These are phyloP conservation scores for Sarcophaga bullata DNA, from an alignment of 1,140 invertebrate species.

Conservation along the genomic window DNA sequence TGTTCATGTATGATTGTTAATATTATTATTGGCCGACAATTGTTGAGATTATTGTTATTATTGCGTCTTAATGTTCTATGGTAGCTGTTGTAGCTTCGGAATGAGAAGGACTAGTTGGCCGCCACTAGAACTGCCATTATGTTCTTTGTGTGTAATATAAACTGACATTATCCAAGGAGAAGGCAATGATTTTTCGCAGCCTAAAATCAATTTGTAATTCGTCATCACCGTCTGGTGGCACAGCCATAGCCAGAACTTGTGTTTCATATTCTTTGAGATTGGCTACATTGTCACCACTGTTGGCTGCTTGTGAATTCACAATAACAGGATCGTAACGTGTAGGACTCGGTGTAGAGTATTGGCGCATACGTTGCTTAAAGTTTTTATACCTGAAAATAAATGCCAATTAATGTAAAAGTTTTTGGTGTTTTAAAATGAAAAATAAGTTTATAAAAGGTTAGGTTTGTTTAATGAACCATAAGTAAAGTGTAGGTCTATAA, in stretches of 20 bases:
- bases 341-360: conserved; percentile 74
- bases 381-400: conserved; percentile 74
- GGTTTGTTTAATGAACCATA: not conserved
- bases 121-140: conserved; percentile 65
- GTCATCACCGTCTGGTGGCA: conserved; percentile 81
- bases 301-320: conserved; percentile 70
- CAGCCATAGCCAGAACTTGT: conserved; percentile 90
- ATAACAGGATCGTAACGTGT: conserved; percentile 82
- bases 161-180: conserved; percentile 85
- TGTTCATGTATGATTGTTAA: conserved; percentile 64
- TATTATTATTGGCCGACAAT: conserved; percentile 67
- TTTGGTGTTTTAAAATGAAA: not conserved
- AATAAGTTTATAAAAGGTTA: not conserved
- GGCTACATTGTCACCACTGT: conserved; percentile 60
- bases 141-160: conserved; percentile 84
- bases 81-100: conserved; percentile 82
- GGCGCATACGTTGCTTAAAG: conserved; percentile 80
- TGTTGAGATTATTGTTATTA: conserved; percentile 68
- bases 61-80: conserved; percentile 71
- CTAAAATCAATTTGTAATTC: conserved; percentile 84
- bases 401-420: too few relatives aligned
- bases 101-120: conserved; percentile 81
- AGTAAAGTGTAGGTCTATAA: not conserved
- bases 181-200: conserved; percentile 87
- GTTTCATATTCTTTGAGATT: conserved; percentile 85